Evolutionary conservation across 2,113 vertebrate species (phyloP), one percentile per base, ranked within the genome.

Genomic region (Callipepla californica): DNA sequence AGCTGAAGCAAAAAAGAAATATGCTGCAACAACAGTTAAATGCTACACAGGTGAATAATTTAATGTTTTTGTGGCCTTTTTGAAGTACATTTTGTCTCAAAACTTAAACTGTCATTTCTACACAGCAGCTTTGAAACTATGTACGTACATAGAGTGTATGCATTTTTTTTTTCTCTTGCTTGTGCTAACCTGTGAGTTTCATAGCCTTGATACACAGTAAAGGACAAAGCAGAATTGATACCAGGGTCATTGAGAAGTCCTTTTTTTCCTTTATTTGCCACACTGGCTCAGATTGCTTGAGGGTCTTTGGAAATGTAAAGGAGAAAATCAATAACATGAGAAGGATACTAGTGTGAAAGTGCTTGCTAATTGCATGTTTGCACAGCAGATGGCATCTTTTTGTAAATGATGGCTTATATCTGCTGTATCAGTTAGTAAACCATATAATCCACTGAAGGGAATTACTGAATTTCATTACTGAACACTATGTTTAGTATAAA

Each of bases 341-440:
- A 96, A 96, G 85, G 84, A 90, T 90, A 82, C 90, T 67, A 38
- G 79, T 89, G 5, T 94, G 89, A 93, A 96, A 95, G 91, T 85
- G 93, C 85, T 89, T 97, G 96, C 97, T 97, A 91, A 95, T 97
- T 96, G 89, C 89, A 62, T 80, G 95, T 97, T 97, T 95, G 96
- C 97, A 97, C 97, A 97, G 96, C 95, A 97, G 97, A 96, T 98
- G 97, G 97, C 97, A 97, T 97, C 96, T 97, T 97, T 78, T 96
- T 94, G 97, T 97, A 97, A 98, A 97, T 96, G 95, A 98, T 97
- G 78, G 89, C 40, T 92, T 48, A 1, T 92, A 67, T 90, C 92
- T 97, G 90, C 88, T 96, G 21, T 92, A 95, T 92, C 66, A 63
- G 55, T 89, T 89, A 51, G 51, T 87, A 90, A 93, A 87, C 82